Conservation (phyloP, 2,113 vertebrate genomes). For the Sander lucioperca region DNA sequence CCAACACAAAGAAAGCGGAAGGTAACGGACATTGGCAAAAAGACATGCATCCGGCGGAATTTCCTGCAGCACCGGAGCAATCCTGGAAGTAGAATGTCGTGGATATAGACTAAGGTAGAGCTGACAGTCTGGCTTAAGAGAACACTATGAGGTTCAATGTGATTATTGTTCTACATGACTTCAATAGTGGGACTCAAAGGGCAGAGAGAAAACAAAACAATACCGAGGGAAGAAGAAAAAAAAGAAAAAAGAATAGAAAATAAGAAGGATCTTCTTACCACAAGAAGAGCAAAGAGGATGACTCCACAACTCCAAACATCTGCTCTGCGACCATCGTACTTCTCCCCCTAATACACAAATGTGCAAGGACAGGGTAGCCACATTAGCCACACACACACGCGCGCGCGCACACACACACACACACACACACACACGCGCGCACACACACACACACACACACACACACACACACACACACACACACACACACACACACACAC, state of each 20-base stretch:
- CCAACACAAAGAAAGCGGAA: too few relatives aligned
- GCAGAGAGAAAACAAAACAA: not conserved
- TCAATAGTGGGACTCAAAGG: not conserved
- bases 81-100: too few relatives aligned
- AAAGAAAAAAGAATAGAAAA: not conserved
- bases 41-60: too few relatives aligned
- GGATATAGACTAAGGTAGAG: too few relatives aligned
- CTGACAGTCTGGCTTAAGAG: not conserved
- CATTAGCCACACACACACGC: not conserved
- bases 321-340: constrained; percentile 91
- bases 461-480: constrained; percentile 1
- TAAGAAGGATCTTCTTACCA: constrained; percentile 80
- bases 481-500: not conserved
- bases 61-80: too few relatives aligned
- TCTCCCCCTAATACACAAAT: constrained; percentile 85
- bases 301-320: constrained; percentile 96
- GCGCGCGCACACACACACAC: not conserved
- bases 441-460: constrained; percentile 5
- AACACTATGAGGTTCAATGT: not conserved
- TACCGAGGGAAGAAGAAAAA: not conserved
- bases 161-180: not conserved
- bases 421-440: constrained; percentile 4
- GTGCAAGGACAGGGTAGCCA: not conserved
- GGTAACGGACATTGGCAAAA: too few relatives aligned
- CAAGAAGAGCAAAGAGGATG: constrained; percentile 92